These are phyloP conservation scores for Darevskia nairensis DNA, from an alignment of 2,797 vertebrate species.

Conservation along the genomic window DNA sequence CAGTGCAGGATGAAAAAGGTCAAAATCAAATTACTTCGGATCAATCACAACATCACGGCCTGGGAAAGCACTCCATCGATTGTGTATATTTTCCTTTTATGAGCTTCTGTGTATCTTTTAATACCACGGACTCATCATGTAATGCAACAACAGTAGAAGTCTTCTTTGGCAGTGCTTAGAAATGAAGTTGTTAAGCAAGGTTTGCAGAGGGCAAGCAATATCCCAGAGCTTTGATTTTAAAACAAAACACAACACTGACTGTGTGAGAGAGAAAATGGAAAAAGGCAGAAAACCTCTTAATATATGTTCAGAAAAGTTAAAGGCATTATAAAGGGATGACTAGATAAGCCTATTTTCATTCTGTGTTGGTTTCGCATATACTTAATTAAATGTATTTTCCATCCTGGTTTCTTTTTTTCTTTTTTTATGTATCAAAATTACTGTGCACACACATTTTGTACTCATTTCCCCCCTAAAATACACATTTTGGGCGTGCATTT, in stretches of 20 bases:
- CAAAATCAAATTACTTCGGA: slow-evolving; percentile 38
- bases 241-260: too few relatives aligned
- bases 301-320: neutral
- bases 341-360: too few relatives aligned
- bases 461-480: too few relatives aligned
- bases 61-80: neutral
- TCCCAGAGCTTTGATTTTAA: neutral
- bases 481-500: too few relatives aligned
- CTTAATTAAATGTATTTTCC: too few relatives aligned
- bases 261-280: neutral
- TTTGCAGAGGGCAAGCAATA: neutral
- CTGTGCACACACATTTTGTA: too few relatives aligned
- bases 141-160: neutral
- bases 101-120: neutral
- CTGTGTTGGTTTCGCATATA: too few relatives aligned
- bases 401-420: too few relatives aligned
- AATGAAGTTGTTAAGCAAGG: neutral
- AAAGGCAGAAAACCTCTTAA: too few relatives aligned
- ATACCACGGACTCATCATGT: neutral
- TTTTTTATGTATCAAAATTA: too few relatives aligned
- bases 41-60: neutral
- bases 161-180: neutral
- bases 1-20: slow-evolving; percentile 40
- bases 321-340: neutral
- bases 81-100: neutral